Base-by-base conservation (phyloP, 2,113 vertebrate genomes). In the Polypterus bichir region DNA sequence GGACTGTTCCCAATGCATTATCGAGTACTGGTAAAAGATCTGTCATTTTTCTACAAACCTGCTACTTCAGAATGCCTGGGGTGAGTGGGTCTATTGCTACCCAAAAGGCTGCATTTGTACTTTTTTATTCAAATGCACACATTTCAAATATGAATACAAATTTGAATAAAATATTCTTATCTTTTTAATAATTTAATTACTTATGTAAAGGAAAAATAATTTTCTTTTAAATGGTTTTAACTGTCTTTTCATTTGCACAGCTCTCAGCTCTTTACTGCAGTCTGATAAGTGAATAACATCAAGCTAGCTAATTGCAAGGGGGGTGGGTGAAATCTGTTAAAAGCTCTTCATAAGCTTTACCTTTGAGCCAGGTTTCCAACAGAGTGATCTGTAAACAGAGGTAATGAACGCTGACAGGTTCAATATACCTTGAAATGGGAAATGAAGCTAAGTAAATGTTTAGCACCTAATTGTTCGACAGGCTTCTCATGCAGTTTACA, bases 21-120 rank as follows among this genome's bases (percentile, higher is more conserved):
- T 47, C 44, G 49, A 44, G 68, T 47, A 54, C 44, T 63, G 48
- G 44, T 49, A 11, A 9, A 27, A 48, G 47, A 48, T 11, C 10
- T 44, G 9, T 62, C 58, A 54, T 44, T 54, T 58, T 61, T 46
- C n/a, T 4, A 9, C 7, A 60, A 27, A 57, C 51, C 51, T 5
- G 47, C n/a, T 6, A 44, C 54, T 49, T 47, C 57, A 45, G 45
- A 51, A 10, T 66, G 54, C 46, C 48, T 47, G 54, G 59, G 64
- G 68, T 69, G 62, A 69, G 68, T 58, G 46, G n/a, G 8, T 54
- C 5, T 46, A 57, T n/a, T 44, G 46, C 44, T 46, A 5, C 51
- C 47, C 44, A 45, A 7, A 4, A n/a, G 61, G 46, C 8, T 9
- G 6, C 4, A 45, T 58, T 4, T 10, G 10, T 52, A 10, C 51